Percentiles rank a stretch among this genome's conserved stretches.
Conservation (phyloP, 2,888 invertebrate species). For the Cephus pulcher region DNA sequence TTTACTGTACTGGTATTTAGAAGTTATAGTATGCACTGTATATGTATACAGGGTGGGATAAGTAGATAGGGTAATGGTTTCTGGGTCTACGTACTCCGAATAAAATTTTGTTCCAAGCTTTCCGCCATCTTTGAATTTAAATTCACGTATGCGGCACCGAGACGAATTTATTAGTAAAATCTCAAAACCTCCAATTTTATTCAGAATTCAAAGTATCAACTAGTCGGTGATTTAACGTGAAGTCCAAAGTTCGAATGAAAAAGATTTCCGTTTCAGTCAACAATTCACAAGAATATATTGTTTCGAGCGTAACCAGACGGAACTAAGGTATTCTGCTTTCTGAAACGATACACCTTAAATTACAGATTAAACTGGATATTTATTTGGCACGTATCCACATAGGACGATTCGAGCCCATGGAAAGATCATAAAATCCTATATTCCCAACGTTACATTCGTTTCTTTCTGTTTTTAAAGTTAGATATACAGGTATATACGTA, state of each 20-base stretch:
- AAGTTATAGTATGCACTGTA: not conserved
- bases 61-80: not conserved
- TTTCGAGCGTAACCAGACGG: not conserved
- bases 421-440: not conserved
- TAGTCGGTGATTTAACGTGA: not conserved
- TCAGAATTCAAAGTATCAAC: not conserved
- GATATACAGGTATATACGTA: not conserved
- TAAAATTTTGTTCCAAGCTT: not conserved
- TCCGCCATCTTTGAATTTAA: not conserved
- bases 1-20: not conserved
- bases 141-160: not conserved
- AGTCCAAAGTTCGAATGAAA: slow-evolving; percentile 1
- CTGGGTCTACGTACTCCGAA: not conserved
- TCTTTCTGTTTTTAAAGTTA: not conserved
- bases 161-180: not conserved
- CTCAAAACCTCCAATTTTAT: not conserved
- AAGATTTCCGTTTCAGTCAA: not conserved
- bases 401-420: not conserved
- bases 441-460: not conserved
- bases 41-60: not conserved
- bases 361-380: not conserved
- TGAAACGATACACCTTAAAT: not conserved
- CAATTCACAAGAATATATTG: not conserved
- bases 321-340: not conserved
- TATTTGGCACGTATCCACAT: not conserved